Evolutionary conservation across 1,140 invertebrate genomes (phyloP), one percentile per base, ranked within the genome.

Genomic region (Xylocopa sonorina): DNA sequence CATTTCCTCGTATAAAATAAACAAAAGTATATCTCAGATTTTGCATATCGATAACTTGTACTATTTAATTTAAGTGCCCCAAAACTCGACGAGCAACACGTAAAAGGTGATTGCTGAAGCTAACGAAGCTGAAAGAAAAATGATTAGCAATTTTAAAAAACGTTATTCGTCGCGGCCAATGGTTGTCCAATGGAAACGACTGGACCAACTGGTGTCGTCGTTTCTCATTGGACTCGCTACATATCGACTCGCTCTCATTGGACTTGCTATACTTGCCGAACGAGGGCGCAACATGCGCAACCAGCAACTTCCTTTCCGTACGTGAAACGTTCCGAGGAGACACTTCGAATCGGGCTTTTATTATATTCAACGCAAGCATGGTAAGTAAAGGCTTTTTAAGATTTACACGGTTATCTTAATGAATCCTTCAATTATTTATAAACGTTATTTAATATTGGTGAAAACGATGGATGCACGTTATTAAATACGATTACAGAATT

Each of bases 391-490:
- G 66, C 6, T 38, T 41, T 4, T 63, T 34, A 68, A 69, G 53
- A 75, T 75, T 58, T 9, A 5, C 18, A 6, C 51, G 53, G 41
- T 71, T 69, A 1, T 16, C 29, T 64, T 32, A 60, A 66, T 32
- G 34, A 29, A 21, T 29, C 24, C 58, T 3, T 24, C 21, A 34
- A 50, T 43, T 50, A 48, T 14, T 27, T 9, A 6, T 46, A 60
- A 9, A 27, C 80, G 46, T 80, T 1, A 50, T 80, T 68, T 7
- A 14, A 60, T 46, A n/a, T 5, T 0, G 32, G 21, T 3, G 34
- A 46, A 41, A 58, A 68, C 38, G 6, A 14, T 16, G 21, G 81
- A 84, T 84, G 82, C 16, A 14, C n/a, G 21, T 58, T 64, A 74
- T 58, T 14, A 0, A 2, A 18, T 14, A 14, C 29, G 81, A 84